Conservation (phyloP, 2,113 vertebrate species). For the Barbus barbus region DNA sequence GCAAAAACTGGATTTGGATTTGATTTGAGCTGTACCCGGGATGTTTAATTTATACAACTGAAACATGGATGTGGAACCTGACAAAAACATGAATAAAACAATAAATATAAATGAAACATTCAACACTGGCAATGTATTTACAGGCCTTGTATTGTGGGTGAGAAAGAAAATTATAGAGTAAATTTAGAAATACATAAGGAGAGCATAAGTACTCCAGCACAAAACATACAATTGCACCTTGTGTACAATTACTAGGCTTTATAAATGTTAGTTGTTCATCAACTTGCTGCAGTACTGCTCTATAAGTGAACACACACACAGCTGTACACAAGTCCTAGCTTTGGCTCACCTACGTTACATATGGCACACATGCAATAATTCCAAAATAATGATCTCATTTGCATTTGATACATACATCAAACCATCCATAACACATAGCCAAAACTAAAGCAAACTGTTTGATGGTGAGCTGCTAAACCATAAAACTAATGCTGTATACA, state of each 20-base stretch:
- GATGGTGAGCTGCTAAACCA: slow-evolving; percentile 3
- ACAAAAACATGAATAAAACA: not conserved
- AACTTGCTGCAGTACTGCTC: not conserved
- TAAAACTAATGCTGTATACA: slow-evolving; percentile 1
- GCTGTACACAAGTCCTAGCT: not conserved
- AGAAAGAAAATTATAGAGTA: not conserved
- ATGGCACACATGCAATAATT: slow-evolving; percentile 14
- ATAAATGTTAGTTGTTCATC: not conserved
- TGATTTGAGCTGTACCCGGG: too few species aligned
- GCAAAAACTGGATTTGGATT: too few species aligned
- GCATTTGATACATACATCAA: slow-evolving; percentile 12
- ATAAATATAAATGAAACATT: not conserved
- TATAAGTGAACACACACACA: not conserved
- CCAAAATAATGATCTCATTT: slow-evolving; percentile 11
- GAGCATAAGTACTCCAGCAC: not conserved
- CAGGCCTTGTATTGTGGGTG: not conserved
- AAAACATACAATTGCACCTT: not conserved
- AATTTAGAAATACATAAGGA: not conserved
- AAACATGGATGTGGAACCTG: too few species aligned
- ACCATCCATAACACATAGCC: slow-evolving; percentile 12
- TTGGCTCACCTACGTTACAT: not conserved
- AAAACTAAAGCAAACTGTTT: slow-evolving; percentile 23
- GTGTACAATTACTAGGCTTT: not conserved
- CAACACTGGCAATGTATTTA: not conserved
- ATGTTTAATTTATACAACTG: too few species aligned